Conservation (phyloP, 2,888 invertebrate genomes). For the Orthosia gothica region DNA sequence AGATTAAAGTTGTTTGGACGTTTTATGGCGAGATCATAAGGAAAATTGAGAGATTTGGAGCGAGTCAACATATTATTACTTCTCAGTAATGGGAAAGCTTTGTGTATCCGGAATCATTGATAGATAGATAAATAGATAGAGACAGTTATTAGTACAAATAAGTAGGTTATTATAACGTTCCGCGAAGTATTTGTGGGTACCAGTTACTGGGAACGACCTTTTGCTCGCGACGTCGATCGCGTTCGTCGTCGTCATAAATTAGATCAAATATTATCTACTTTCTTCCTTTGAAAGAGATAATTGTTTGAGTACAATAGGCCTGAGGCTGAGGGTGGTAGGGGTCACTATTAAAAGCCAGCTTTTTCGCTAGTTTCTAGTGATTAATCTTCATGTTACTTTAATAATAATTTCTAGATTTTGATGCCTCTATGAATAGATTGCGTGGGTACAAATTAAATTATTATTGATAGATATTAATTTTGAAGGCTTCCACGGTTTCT, state of each 20-base stretch:
- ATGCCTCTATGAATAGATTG: background rate
- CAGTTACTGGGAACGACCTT: background rate
- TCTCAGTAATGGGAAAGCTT: conserved; percentile 40
- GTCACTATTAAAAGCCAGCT: conserved; percentile 21
- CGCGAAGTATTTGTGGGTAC: conserved; percentile 16
- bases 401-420: conserved; percentile 7
- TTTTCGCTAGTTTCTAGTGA: conserved; percentile 26
- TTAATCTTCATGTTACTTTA: conserved; percentile 22
- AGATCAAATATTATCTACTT: conserved; percentile 52
- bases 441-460: background rate
- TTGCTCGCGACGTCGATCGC: conserved; percentile 9
- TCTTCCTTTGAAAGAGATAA: conserved; percentile 41
- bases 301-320: conserved; percentile 41
- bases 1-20: conserved; percentile 55
- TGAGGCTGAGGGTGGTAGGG: background rate
- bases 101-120: conserved; percentile 26
- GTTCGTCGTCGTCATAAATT: conserved; percentile 26
- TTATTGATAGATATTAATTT: conserved; percentile 12
- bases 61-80: conserved; percentile 32
- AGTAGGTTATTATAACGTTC: conserved; percentile 38
- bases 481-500: background rate
- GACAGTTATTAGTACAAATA: conserved; percentile 32
- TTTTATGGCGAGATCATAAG: conserved; percentile 48
- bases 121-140: conserved; percentile 25
- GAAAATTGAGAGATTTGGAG: conserved; percentile 38